Percentiles rank a stretch among this genome's conserved stretches.
These are phyloP conservation scores for Lateolabrax maculatus DNA, from an alignment of 2,797 vertebrate genomes.

Conservation along the genomic window DNA sequence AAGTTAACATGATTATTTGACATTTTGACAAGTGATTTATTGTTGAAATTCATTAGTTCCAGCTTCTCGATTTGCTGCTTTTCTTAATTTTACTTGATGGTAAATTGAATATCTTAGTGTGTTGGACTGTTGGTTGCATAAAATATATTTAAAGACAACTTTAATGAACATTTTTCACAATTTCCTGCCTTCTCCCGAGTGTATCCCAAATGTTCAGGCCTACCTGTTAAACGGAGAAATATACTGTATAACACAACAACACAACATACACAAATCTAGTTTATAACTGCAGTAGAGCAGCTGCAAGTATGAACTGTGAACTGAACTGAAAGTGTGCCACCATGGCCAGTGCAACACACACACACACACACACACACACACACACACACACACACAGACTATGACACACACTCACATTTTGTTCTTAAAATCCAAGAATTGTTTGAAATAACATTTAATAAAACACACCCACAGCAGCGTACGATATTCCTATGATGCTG, in stretches of 20 bases:
- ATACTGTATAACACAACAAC: neutral
- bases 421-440: neutral
- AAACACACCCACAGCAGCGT: slow-evolving; percentile 45
- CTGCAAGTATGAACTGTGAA: neutral
- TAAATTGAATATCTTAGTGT: neutral
- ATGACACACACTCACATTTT: slow-evolving; percentile 23
- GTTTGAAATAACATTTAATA: slow-evolving; percentile 27
- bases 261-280: neutral
- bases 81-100: neutral
- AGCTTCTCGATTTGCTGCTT: neutral
- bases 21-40: too few species aligned
- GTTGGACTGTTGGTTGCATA: neutral
- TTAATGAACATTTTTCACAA: neutral
- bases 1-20: too few species aligned
- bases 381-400: neutral
- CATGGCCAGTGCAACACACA: slow-evolving; percentile 8
- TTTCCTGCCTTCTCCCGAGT: neutral
- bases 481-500: slow-evolving; percentile 55
- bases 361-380: neutral
- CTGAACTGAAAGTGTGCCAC: neutral
- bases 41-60: neutral
- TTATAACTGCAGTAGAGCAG: too few species aligned
- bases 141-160: too few species aligned
- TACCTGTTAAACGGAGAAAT: too few species aligned
- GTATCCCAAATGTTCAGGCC: neutral